Evolutionary conservation across 2,888 invertebrate species (phyloP).

Genomic region (Rhodophaea formosa): DNA sequence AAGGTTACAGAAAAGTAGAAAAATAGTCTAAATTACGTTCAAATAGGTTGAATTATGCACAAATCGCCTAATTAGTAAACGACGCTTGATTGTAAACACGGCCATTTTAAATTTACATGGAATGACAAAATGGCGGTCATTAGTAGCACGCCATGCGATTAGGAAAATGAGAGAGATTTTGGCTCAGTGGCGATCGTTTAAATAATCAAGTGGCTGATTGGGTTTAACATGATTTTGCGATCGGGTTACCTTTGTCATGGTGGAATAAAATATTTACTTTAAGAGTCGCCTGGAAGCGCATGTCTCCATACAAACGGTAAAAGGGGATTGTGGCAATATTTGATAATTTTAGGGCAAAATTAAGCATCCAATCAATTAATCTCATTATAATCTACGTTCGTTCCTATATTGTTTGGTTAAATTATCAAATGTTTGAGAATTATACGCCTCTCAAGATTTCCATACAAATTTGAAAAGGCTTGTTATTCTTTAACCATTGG

Average conservation of each 20-base stretch:
- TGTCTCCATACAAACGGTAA: too few relatives aligned
- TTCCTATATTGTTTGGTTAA: too few relatives aligned
- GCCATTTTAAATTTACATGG: conserved; percentile 32
- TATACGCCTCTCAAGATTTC: too few relatives aligned
- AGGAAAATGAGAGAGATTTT: neutral
- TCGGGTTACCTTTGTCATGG: neutral
- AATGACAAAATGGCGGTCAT: conserved; percentile 27
- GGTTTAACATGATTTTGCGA: neutral
- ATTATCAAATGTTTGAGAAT: too few relatives aligned
- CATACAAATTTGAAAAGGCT: too few relatives aligned
- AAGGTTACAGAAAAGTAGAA: neutral
- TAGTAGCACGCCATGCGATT: conserved; percentile 21
- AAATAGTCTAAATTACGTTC: conserved; percentile 16
- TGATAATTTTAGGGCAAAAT: too few relatives aligned
- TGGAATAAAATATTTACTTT: neutral
- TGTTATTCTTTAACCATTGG: too few relatives aligned
- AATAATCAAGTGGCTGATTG: neutral
- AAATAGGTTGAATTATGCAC: neutral
- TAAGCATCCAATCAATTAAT: too few relatives aligned
- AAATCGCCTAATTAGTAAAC: conserved; percentile 17
- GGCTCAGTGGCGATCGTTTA: neutral
- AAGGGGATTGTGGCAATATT: too few relatives aligned
- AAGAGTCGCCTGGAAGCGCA: too few relatives aligned
- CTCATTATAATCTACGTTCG: too few relatives aligned
- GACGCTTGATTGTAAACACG: conserved; percentile 24